Base-by-base conservation (phyloP, 2,797 vertebrate species). In the Hipposideros larvatus region DNA sequence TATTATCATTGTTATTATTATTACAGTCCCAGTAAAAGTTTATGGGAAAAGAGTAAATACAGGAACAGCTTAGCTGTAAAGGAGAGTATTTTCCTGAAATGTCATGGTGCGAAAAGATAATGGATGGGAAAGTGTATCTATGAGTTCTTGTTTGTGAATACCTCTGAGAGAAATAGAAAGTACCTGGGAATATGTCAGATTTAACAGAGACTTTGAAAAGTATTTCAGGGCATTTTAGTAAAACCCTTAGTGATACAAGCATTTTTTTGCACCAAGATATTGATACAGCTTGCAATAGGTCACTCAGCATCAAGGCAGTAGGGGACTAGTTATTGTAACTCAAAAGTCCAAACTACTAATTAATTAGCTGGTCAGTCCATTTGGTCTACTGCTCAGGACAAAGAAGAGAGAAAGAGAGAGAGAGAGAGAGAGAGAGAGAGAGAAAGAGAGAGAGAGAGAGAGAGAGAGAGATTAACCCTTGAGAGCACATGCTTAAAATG, bases 121-220 rank as follows among this genome's bases (percentile, higher is more conserved):
- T 73, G n/a, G n/a, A 73, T 77, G 63, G 90, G 80, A 87, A 95
- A 95, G 90, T 77, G 4, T 92, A 78, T 92, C 59, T 94, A 77
- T 95, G 73, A 94, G 55, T 93, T 94, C 55, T 97, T 97, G 37
- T 87, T 73, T 92, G 57, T 94, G 86, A 93, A 91, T 92, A 74
- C 26, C n/a, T 65, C 59, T 48, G 66, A 51, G 90, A 92, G 74
- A 96, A 94, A 80, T 78, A 90, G 70, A 48, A 91, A 89, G 79
- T 88, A 87, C 22, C 73, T 28, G 57, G 43, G 57, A 87, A 75
- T 95, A 86, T 92, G 55, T 80, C 65, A 63, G n/a, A 92, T 96
- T 95, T 95, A 93, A 97, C n/a, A 73, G 43, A 86, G 43, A 86
- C 61, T 92, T 96, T 85, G 37, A 91, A 97, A 95, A 90, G 55